Conservation (phyloP, 2,113 vertebrate genomes). For the Triplophysa rosa region DNA sequence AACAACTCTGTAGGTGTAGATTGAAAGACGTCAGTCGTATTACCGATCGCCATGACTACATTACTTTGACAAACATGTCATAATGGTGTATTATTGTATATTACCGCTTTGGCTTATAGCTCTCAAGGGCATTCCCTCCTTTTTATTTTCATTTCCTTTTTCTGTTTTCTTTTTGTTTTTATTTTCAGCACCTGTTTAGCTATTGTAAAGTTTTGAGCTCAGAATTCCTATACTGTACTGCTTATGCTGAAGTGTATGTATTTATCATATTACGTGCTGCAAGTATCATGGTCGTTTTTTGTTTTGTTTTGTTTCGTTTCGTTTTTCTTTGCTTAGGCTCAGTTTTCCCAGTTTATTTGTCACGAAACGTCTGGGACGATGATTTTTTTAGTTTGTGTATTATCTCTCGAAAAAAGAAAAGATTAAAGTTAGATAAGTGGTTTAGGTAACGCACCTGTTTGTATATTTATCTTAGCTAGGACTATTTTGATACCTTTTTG, state of each 20-base stretch:
- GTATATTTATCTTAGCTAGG: slow-evolving; percentile 89
- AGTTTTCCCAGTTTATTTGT: slow-evolving; percentile 66
- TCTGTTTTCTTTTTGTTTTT: slow-evolving; percentile 17
- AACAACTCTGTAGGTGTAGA: slow-evolving; percentile 74
- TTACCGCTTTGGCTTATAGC: slow-evolving; percentile 73
- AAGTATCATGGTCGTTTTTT: slow-evolving; percentile 77
- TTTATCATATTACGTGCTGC: slow-evolving; percentile 83
- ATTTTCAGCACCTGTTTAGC: slow-evolving; percentile 73
- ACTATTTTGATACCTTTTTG: slow-evolving; percentile 86
- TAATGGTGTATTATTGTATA: slow-evolving; percentile 80
- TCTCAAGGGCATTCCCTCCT: slow-evolving; percentile 73
- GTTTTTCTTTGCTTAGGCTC: slow-evolving; percentile 53
- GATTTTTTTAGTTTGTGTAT: slow-evolving; percentile 74
- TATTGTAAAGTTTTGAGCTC: slow-evolving; percentile 80
- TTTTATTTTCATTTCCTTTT: slow-evolving; percentile 45
- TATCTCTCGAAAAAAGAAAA: slow-evolving; percentile 72
- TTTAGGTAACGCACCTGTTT: slow-evolving; percentile 83
- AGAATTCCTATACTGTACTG: slow-evolving; percentile 78
- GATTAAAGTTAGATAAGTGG: slow-evolving; percentile 78
- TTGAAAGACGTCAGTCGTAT: slow-evolving; percentile 62
- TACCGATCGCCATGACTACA: slow-evolving; percentile 70
- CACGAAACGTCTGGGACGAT: slow-evolving; percentile 80
- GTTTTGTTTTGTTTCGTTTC: slow-evolving; percentile 51
- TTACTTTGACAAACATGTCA: slow-evolving; percentile 71
- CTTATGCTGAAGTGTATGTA: slow-evolving; percentile 81